Evolutionary conservation across 1,140 invertebrate species (phyloP).

Genomic region (Scaptomyza graminum): DNA sequence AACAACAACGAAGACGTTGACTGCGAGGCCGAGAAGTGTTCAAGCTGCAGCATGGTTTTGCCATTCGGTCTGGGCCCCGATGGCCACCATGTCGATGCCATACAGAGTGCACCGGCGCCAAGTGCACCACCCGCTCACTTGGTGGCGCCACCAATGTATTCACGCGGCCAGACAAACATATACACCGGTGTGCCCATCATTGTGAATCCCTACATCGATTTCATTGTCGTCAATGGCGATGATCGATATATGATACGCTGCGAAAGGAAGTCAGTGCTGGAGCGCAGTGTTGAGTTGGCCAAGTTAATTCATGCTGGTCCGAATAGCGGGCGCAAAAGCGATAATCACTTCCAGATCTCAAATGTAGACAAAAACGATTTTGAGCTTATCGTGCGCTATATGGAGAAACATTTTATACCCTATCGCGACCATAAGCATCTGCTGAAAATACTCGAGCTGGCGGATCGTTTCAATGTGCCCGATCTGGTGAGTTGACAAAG

Average conservation of each 20-base stretch:
- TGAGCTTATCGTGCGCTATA: constrained; percentile 78
- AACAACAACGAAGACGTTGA: not conserved
- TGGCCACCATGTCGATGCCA: constrained; percentile 71
- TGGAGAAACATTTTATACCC: constrained; percentile 80
- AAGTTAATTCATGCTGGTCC: constrained; percentile 81
- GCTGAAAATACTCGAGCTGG: constrained; percentile 75
- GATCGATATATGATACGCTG: constrained; percentile 82
- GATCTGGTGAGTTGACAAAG: constrained; percentile 72
- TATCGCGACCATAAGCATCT: constrained; percentile 82
- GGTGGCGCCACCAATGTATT: constrained; percentile 49
- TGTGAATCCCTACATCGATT: constrained; percentile 80
- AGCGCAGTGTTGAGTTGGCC: constrained; percentile 78
- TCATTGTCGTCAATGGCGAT: constrained; percentile 81
- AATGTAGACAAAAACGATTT: constrained; percentile 82
- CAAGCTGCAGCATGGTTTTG: constrained; percentile 62
- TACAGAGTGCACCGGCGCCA: constrained; percentile 63
- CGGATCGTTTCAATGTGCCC: constrained; percentile 81
- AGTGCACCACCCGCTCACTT: constrained; percentile 73
- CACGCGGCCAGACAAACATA: constrained; percentile 74
- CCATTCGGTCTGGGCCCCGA: constrained; percentile 78
- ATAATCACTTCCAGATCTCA: constrained; percentile 81
- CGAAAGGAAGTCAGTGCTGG: constrained; percentile 76
- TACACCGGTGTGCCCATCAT: constrained; percentile 76
- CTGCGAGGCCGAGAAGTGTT: not conserved
- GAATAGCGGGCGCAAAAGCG: constrained; percentile 77